Conservation (phyloP, 2,797 vertebrate species). For the Enteromius viviparus region DNA sequence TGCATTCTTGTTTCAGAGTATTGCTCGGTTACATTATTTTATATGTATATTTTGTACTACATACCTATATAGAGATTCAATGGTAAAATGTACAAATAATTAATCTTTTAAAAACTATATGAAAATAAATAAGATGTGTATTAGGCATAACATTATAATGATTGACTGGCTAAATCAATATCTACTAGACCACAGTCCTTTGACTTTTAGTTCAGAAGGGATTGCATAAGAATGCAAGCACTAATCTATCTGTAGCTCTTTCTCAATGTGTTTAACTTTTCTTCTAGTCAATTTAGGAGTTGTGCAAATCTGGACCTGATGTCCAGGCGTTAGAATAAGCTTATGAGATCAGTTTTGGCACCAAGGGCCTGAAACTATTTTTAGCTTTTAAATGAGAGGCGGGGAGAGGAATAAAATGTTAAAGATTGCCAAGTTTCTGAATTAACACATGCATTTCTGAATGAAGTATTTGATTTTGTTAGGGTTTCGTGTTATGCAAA, state of each 20-base stretch:
- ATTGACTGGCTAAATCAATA: not conserved
- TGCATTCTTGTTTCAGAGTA: conserved; percentile 8
- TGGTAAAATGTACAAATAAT: not conserved
- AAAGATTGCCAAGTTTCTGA: not conserved
- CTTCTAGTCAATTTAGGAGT: not conserved
- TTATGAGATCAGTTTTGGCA: conserved; percentile 28
- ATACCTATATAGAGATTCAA: not conserved
- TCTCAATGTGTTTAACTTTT: conserved; percentile 10
- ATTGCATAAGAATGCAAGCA: conserved; percentile 7
- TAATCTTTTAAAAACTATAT: not conserved
- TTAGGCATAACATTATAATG: not conserved
- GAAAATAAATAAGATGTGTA: not conserved
- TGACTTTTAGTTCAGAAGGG: conserved; percentile 17
- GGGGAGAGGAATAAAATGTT: not conserved
- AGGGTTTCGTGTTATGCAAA: not conserved
- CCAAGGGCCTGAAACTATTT: not conserved
- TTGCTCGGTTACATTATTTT: not conserved
- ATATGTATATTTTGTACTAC: not conserved
- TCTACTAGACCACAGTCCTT: not conserved
- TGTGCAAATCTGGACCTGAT: conserved; percentile 26
- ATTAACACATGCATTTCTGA: not conserved
- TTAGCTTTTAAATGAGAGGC: not conserved
- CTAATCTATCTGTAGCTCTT: not conserved
- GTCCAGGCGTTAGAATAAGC: not conserved
- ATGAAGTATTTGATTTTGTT: not conserved